Evolutionary conservation across 2,888 invertebrate genomes (phyloP).

Genomic region (Papilio elwesi): DNA sequence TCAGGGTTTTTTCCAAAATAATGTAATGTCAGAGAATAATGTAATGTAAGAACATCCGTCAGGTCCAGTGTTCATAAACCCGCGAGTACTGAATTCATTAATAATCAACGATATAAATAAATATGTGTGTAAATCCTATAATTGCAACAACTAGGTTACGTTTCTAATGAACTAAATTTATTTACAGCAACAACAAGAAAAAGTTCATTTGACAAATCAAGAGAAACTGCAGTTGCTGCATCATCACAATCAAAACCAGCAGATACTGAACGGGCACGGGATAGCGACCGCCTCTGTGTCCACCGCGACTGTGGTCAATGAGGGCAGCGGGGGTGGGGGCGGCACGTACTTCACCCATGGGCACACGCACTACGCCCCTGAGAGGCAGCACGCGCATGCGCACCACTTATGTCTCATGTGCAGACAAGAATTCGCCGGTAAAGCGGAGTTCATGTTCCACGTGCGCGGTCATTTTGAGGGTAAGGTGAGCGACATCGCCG

Average conservation of each 20-base stretch:
- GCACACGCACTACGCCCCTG: conserved; percentile 77
- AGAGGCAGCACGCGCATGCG: conserved; percentile 77
- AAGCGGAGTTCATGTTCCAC: conserved; percentile 88
- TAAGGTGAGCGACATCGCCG: conserved; percentile 80
- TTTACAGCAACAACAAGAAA: conserved; percentile 61
- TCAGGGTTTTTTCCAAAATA: too few relatives aligned
- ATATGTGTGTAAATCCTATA: too few relatives aligned
- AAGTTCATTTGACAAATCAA: conserved; percentile 78
- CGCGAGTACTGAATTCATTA: too few relatives aligned
- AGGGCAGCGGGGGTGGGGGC: conserved; percentile 60
- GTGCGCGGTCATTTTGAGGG: conserved; percentile 87
- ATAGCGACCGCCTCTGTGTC: conserved; percentile 76
- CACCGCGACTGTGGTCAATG: conserved; percentile 76
- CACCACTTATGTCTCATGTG: conserved; percentile 87
- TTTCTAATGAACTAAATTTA: not conserved
- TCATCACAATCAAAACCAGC: conserved; percentile 80
- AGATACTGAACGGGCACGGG: conserved; percentile 77
- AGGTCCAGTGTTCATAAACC: too few relatives aligned
- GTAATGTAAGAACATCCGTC: too few relatives aligned
- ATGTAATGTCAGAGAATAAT: too few relatives aligned
- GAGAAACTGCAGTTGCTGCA: conserved; percentile 78
- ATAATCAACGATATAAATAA: too few relatives aligned
- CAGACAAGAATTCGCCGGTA: conserved; percentile 86
- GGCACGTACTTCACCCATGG: conserved; percentile 78
- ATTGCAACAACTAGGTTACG: too few relatives aligned